Conservation (phyloP, 2,113 vertebrate genomes). For the Gracilinanus agilis region DNA sequence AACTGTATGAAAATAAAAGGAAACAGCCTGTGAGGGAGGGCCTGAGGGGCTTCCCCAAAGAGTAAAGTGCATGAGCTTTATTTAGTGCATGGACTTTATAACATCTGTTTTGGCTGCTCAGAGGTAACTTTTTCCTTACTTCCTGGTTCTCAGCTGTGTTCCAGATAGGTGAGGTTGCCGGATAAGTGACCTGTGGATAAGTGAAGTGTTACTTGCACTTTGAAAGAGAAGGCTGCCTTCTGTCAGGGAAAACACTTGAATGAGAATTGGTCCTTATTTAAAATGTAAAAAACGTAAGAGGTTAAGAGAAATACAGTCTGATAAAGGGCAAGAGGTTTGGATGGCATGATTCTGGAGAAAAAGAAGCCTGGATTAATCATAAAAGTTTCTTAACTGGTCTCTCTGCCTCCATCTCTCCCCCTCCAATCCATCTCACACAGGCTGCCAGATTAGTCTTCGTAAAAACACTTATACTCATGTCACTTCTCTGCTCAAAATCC, state of each 20-base stretch:
- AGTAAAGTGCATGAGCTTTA: slow-evolving; percentile 8
- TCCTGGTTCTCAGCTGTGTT: background rate
- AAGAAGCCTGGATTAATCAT: background rate
- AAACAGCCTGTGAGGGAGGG: slow-evolving; percentile 6
- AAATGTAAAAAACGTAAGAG: background rate
- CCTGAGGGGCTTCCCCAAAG: background rate
- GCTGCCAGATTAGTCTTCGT: background rate
- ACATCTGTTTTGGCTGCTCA: background rate
- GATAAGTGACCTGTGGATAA: slow-evolving; percentile 23
- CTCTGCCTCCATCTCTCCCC: background rate
- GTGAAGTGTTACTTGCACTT: slow-evolving; percentile 18
- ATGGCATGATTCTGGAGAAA: background rate
- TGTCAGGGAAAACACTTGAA: slow-evolving; percentile 35
- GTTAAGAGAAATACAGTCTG: background rate
- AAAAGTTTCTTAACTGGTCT: background rate
- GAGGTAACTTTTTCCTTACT: background rate
- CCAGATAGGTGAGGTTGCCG: background rate
- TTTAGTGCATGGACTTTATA: slow-evolving; percentile 5
- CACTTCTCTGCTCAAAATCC: background rate
- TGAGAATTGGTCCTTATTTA: slow-evolving; percentile 22
- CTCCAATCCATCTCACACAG: background rate
- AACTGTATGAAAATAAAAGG: background rate
- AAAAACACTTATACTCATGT: background rate
- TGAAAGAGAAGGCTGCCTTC: slow-evolving; percentile 16
- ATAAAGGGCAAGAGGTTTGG: background rate